These are phyloP conservation scores for Dolichomitus sp. DNA, from an alignment of 2,888 invertebrate species.

Conservation along the genomic window DNA sequence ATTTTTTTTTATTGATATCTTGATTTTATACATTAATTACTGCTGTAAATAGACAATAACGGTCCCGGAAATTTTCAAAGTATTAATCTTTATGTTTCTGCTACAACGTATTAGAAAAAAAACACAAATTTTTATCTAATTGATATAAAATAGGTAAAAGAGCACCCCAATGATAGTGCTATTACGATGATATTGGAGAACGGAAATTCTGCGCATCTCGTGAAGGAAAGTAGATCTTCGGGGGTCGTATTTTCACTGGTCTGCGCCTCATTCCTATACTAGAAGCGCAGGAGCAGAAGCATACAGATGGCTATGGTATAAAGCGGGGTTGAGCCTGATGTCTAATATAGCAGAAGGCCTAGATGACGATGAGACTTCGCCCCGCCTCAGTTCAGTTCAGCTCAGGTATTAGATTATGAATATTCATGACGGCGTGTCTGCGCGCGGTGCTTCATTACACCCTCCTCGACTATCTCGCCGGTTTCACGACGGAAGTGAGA, in stretches of 20 bases:
- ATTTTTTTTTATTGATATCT: too few species aligned
- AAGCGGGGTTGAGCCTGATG: slow-evolving; percentile 72
- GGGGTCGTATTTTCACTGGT: slow-evolving; percentile 27
- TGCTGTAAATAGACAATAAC: too few species aligned
- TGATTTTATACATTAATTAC: too few species aligned
- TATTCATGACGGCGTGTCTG: slow-evolving; percentile 86
- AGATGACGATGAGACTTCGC: slow-evolving; percentile 82
- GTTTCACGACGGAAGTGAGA: slow-evolving; percentile 56
- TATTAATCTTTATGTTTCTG: too few species aligned
- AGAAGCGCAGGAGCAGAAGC: slow-evolving; percentile 27
- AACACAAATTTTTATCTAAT: background rate
- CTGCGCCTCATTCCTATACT: slow-evolving; percentile 35
- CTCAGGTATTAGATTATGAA: slow-evolving; percentile 86
- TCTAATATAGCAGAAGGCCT: slow-evolving; percentile 84
- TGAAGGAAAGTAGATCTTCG: slow-evolving; percentile 27
- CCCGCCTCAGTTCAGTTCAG: slow-evolving; percentile 83
- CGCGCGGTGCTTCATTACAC: slow-evolving; percentile 86
- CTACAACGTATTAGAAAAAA: too few species aligned
- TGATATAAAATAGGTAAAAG: slow-evolving; percentile 12
- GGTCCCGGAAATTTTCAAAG: too few species aligned
- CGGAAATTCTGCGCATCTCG: slow-evolving; percentile 31
- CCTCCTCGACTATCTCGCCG: slow-evolving; percentile 73
- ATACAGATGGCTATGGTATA: slow-evolving; percentile 59
- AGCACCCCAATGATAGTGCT: slow-evolving; percentile 1
- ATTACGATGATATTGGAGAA: slow-evolving; percentile 33